phyloP scores from a whole-genome alignment of 2,888 invertebrate species.

The Tetrapedia diversipes region DNA sequence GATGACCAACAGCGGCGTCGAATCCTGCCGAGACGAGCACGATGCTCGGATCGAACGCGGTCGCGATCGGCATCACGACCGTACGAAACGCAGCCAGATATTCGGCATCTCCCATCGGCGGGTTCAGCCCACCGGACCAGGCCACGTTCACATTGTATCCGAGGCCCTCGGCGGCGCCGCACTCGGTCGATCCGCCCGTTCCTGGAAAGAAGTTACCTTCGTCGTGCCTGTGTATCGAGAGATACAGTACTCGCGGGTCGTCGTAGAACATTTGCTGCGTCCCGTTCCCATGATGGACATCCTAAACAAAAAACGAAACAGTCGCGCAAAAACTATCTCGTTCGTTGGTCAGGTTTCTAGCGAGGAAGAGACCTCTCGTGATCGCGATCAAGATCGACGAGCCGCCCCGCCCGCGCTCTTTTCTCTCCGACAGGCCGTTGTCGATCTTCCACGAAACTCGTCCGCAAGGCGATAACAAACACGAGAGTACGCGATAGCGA shows the following conservation, averaged over 20 bases:
- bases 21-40: slow-evolving; percentile 99
- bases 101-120: slow-evolving; percentile 97
- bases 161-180: slow-evolving; percentile 93
- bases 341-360: too few species aligned
- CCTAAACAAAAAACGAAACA: slow-evolving; percentile 84
- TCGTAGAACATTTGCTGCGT: slow-evolving; percentile 99
- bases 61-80: slow-evolving; percentile 97
- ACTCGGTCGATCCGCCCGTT: slow-evolving; percentile 97
- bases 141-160: slow-evolving; percentile 98
- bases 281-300: slow-evolving; percentile 99
- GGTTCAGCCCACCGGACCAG: slow-evolving; percentile 95
- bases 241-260: slow-evolving; percentile 96
- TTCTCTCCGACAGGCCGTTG: too few species aligned
- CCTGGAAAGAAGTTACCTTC: slow-evolving; percentile 99
- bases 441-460: too few species aligned
- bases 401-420: too few species aligned
- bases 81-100: slow-evolving; percentile 98
- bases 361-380: too few species aligned
- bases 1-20: slow-evolving; percentile 97
- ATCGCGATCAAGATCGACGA: too few species aligned
- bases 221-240: slow-evolving; percentile 99
- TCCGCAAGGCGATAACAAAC: too few species aligned
- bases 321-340: too few species aligned
- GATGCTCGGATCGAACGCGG: slow-evolving; percentile 95
- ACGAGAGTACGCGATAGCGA: rapidly evolving